Evolutionary conservation across 2,113 vertebrate genomes (phyloP), one percentile per base, ranked within the genome.

Genomic region (Oncorhynchus kisutch): DNA sequence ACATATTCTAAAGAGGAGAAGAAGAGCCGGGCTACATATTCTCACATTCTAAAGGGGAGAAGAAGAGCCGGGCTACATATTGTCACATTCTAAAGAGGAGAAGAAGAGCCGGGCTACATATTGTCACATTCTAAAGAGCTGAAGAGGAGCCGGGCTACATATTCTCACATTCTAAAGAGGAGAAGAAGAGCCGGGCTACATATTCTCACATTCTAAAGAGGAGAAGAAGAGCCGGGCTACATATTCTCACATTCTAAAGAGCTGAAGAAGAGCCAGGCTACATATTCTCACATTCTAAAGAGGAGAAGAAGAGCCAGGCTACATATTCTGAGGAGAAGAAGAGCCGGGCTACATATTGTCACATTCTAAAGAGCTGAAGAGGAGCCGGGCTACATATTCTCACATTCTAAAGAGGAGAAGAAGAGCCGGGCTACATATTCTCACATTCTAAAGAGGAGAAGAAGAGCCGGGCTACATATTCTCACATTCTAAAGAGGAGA

Each of bases 251-350:
- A 25, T 25, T 25, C 25, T 25, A 25, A 25, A 25, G 25, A 25
- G 25, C 1, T 2, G 25, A 12, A 13, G 14, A 51, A 16, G 12
- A 51, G 49, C 13, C 14, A 4, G 49, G 49, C 49, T 51, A 77
- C 34, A 67, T 29, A 75, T 78, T 73, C 34, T 67, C 48, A 75
- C 24, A 60, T 73, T 29, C 16, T 59, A 6, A 72, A 31, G 4
- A 18, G 49, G 27, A 64, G 68, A 2, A 25, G 25, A 25, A 2
- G 25, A 25, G 25, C 25, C 1, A 0, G 25, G 25, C 25, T 25
- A 25, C 25, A 25, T 25, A 25, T 25, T 25, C 25, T 25, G 25
- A 25, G 25, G 25, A 25, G 25, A 12, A 14, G 14, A 51, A 16
- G 12, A 51, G 49, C 49, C 14, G 4, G 49, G 49, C 49, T 51